Percentiles rank a stretch among this genome's conserved stretches.
Evolutionary conservation across 2,113 vertebrate genomes (phyloP).

Genomic region (Polyodon spathula): DNA sequence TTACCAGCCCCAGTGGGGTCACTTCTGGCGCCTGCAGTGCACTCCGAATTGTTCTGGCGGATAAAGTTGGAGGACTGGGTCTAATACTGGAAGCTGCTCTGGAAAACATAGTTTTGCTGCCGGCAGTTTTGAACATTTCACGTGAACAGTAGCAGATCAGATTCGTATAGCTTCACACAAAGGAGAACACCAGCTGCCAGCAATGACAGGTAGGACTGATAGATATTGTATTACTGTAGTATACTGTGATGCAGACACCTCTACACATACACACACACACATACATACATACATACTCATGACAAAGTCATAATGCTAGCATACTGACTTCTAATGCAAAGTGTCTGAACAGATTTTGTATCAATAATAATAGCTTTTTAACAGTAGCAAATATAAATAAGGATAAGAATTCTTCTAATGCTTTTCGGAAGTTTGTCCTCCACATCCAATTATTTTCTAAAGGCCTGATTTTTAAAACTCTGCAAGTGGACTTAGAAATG

Average conservation of each 20-base stretch:
- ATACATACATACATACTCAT: too few relatives aligned
- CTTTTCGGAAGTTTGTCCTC: too few relatives aligned
- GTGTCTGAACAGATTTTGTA: too few relatives aligned
- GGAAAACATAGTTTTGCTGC: neutral
- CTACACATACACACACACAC: neutral
- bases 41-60: constrained; percentile 6
- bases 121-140: constrained; percentile 2
- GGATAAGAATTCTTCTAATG: too few relatives aligned
- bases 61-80: neutral
- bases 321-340: too few relatives aligned
- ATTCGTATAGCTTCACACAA: neutral
- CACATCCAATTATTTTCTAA: too few relatives aligned
- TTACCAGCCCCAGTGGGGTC: constrained; percentile 15
- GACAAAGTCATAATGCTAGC: too few relatives aligned
- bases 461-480: too few relatives aligned
- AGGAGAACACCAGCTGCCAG: constrained; percentile 22
- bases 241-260: neutral
- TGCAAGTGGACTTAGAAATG: too few relatives aligned
- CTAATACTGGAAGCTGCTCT: constrained; percentile 10
- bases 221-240: too few relatives aligned
- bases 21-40: constrained; percentile 7
- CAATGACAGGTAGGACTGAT: constrained; percentile 63
- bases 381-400: too few relatives aligned
- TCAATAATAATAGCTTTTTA: too few relatives aligned
- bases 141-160: neutral